Evolutionary conservation across 2,888 invertebrate genomes (phyloP), one percentile per base, ranked within the genome.

Genomic region (Hemaris fuciformis): DNA sequence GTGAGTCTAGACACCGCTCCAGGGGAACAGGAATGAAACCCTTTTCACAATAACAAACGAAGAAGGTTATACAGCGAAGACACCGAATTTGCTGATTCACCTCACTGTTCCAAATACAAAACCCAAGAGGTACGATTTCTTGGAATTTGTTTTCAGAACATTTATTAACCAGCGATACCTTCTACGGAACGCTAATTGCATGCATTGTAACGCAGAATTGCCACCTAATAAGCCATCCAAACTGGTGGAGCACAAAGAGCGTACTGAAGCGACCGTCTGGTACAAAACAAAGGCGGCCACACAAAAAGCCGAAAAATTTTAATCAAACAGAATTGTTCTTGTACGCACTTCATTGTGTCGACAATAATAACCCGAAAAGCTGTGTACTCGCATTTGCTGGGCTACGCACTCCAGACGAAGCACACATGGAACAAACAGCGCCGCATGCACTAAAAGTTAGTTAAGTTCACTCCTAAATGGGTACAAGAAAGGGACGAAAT

Each of bases 321-420:
- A 83, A 85, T 84, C 81, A 83, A 83, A 82, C 76, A 71, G 81
- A 84, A 84, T 83, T 78, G 80, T 79, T 76, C 80, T 83, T 80
- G 76, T 79, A 83, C 81, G 77, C 80, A 83, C 81, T 86, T 80
- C 77, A 82, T 84, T 84, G 84, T 86, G 80, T 83, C 82, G 84
- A 86, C 83, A 85, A 87, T 82, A 87, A 88, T 86, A 88, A 84
- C 81, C 82, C 81, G 85, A 85, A 84, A 85, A 83, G 83, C 83
- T 77, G 72, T 73, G 76, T 79, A 66, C 78, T 76, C 79, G 79
- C 77, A 78, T 75, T 75, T n/a, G n/a, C n/a, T 74, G 76, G 67
- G 69, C 72, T 72, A 72, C 69, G 70, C 73, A 72, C 73, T 72
- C 72, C 73, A 75, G 70, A 74, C 73, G 69, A 69, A 65, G 70